These are phyloP conservation scores for Drosophila miranda DNA, from an alignment of 1,140 invertebrate species.

Conservation along the genomic window DNA sequence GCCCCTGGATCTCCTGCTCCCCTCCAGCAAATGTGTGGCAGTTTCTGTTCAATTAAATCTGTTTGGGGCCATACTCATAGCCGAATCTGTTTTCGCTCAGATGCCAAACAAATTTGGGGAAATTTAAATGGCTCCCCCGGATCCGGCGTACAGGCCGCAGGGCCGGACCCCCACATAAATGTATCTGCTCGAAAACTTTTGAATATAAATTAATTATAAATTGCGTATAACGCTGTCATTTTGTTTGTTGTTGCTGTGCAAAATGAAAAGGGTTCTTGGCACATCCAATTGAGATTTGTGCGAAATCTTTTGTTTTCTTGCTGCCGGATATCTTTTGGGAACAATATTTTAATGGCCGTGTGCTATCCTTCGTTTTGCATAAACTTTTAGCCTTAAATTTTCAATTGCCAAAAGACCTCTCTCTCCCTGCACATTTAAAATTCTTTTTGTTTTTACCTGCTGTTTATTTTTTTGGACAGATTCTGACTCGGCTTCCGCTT, in stretches of 20 bases:
- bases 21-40: too few species aligned
- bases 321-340: background rate
- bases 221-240: too few species aligned
- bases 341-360: slow-evolving; percentile 41
- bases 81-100: too few species aligned
- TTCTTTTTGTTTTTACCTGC: slow-evolving; percentile 54
- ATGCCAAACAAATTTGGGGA: too few species aligned
- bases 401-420: slow-evolving; percentile 25
- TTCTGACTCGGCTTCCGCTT: slow-evolving; percentile 34
- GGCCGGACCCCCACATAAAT: too few species aligned
- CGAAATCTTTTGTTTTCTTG: background rate
- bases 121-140: too few species aligned
- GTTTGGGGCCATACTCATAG: too few species aligned
- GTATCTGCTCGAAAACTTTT: too few species aligned
- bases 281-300: slow-evolving; percentile 33
- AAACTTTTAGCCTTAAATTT: slow-evolving; percentile 54
- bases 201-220: too few species aligned
- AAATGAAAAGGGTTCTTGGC: slow-evolving; percentile 10
- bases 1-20: too few species aligned
- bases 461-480: background rate
- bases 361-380: slow-evolving; percentile 17
- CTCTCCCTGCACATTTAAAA: slow-evolving; percentile 38
- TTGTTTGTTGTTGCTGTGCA: too few species aligned
- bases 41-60: background rate
- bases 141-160: too few species aligned